phyloP scores from a whole-genome alignment of 1,140 invertebrate species.

The Ceratoteleas bidentatus region DNA sequence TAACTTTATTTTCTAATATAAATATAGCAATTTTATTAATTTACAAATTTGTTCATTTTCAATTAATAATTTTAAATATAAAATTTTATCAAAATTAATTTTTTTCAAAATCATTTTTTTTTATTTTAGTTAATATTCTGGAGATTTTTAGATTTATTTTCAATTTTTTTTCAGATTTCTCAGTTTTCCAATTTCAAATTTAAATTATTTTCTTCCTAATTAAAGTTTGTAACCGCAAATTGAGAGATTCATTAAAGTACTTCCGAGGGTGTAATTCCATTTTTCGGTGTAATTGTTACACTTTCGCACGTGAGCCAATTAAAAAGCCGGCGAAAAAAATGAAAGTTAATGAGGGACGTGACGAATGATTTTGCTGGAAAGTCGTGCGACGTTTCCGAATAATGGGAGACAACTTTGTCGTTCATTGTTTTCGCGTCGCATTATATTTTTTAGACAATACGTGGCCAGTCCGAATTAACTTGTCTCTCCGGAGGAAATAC shows the following conservation, averaged over 20 bases:
- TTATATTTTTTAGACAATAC: conserved; percentile 23
- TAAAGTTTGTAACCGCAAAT: no score
- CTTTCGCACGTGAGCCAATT: conserved; percentile 23
- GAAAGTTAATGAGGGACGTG: conserved; percentile 32
- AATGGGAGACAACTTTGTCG: conserved; percentile 11
- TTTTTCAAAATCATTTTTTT: no score
- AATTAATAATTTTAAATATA: no score
- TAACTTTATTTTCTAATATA: not conserved
- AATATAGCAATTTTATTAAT: not conserved
- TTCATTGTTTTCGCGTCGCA: conserved; percentile 18
- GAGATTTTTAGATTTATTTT: no score
- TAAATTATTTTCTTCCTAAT: no score
- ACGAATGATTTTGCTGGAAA: conserved; percentile 36
- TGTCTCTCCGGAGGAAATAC: conserved; percentile 21
- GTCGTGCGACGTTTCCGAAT: conserved; percentile 22
- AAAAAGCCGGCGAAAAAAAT: conserved; percentile 5
- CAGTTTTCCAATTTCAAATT: no score
- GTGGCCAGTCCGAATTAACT: conserved; percentile 31
- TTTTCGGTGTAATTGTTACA: not conserved
- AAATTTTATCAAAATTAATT: no score
- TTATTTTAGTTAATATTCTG: no score
- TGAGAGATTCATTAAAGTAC: no score
- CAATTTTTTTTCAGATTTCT: no score
- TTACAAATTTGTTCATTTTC: not conserved
- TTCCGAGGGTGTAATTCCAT: no score